phyloP scores from a whole-genome alignment of 2,113 vertebrate genomes.

The Aleadryas rufinucha region DNA sequence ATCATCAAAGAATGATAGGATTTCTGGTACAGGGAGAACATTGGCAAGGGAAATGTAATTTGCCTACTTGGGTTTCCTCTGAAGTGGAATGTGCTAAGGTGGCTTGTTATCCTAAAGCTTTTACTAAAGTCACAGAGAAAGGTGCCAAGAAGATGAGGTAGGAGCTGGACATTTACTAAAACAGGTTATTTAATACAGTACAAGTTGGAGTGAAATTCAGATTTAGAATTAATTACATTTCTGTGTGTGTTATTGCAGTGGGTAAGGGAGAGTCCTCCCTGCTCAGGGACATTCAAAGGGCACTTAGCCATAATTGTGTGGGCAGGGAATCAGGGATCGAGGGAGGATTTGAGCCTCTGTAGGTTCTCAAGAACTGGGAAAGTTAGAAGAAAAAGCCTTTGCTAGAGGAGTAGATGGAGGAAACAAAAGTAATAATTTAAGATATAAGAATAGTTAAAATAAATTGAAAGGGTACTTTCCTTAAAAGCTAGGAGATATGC shows the following conservation, averaged over 20 bases:
- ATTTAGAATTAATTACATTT: background rate
- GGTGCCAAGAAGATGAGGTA: background rate
- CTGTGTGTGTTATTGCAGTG: background rate
- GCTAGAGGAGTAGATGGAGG: background rate
- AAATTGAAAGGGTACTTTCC: background rate
- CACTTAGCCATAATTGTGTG: background rate
- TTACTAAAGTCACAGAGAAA: background rate
- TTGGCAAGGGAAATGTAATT: background rate
- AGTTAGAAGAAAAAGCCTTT: background rate
- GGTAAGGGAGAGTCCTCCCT: background rate
- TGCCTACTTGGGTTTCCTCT: background rate
- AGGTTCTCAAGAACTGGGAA: background rate
- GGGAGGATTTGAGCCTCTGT: background rate
- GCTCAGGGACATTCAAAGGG: background rate
- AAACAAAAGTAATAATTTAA: background rate
- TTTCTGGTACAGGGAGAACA: background rate
- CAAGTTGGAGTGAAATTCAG: background rate
- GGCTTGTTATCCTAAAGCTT: background rate
- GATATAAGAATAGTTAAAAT: background rate
- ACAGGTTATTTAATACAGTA: background rate
- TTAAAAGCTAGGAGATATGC: background rate
- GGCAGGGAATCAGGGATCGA: background rate
- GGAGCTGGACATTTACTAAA: background rate
- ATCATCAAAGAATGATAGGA: background rate
- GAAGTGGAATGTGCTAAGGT: background rate